A percentile compares a stretch with the other conserved stretches of the same genome.
phyloP scores from a whole-genome alignment of 2,888 invertebrate genomes.

The Spatulosminthurus flaviceps region DNA sequence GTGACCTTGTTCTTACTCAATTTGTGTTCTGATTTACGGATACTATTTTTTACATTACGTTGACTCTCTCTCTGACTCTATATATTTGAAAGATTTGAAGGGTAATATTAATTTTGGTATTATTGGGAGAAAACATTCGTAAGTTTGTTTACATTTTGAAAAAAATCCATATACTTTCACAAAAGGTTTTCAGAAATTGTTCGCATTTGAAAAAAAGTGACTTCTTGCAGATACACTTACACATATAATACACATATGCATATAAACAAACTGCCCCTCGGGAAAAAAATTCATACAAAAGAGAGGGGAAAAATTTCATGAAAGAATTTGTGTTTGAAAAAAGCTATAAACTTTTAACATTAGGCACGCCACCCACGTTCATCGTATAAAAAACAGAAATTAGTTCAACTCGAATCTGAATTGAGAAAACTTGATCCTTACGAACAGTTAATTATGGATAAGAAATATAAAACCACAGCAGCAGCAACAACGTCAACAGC shows the following conservation, averaged over 20 bases:
- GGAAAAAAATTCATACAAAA: background rate
- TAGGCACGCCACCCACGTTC: slow-evolving; percentile 32
- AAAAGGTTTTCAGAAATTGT: no score
- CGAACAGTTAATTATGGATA: slow-evolving; percentile 36
- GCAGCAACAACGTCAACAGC: slow-evolving; percentile 49
- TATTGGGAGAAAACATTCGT: no score
- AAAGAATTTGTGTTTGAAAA: background rate
- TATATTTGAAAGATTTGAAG: no score
- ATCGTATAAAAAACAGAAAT: slow-evolving; percentile 34
- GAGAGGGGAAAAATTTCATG: background rate
- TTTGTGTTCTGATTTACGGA: background rate
- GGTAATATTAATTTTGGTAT: no score
- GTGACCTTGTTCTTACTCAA: slow-evolving; percentile 12
- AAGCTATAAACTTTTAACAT: background rate
- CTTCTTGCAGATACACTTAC: no score
- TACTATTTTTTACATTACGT: no score
- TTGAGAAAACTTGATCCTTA: slow-evolving; percentile 35
- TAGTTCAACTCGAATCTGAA: slow-evolving; percentile 33
- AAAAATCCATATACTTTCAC: no score
- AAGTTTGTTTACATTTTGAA: no score
- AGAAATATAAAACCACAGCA: slow-evolving; percentile 16
- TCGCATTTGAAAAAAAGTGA: no score
- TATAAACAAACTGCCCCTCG: no score
- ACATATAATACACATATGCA: no score
- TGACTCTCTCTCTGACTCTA: background rate